Conservation (phyloP, 53 echinoderm and acorn worm genomes). For the Actinopyga echinites region DNA sequence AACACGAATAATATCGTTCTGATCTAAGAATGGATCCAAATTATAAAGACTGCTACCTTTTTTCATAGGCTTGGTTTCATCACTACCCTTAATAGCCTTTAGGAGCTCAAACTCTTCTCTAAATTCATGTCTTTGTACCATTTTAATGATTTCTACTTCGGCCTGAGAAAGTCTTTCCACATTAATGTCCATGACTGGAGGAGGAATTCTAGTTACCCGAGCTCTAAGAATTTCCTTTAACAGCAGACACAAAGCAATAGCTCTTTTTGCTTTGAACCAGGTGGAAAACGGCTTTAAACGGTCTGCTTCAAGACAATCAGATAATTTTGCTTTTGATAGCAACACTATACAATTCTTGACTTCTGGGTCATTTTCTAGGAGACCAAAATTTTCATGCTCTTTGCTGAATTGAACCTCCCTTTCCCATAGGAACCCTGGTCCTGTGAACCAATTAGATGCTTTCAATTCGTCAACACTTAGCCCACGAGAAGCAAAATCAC, state of each 20-base stretch:
- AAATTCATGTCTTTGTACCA: too few relatives aligned
- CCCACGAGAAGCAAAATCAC: constrained; percentile 52
- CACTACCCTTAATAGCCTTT: too few relatives aligned
- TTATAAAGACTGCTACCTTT: too few relatives aligned
- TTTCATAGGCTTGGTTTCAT: too few relatives aligned
- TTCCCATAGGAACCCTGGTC: constrained; percentile 53
- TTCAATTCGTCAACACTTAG: constrained; percentile 34
- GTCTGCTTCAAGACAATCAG: not conserved
- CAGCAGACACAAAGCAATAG: constrained; percentile 47
- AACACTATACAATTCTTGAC: not conserved
- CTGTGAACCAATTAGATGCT: constrained; percentile 43
- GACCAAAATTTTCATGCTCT: not conserved
- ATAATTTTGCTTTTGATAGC: not conserved
- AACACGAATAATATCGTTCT: not conserved
- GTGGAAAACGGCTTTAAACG: constrained; percentile 35
- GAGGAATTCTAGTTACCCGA: not conserved
- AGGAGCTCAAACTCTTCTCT: too few relatives aligned
- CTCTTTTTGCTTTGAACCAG: constrained; percentile 50
- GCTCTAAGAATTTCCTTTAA: constrained; percentile 39
- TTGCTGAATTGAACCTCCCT: not conserved
- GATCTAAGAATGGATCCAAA: constrained; percentile 2
- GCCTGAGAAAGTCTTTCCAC: too few relatives aligned
- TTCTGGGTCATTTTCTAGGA: not conserved
- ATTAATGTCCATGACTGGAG: too few relatives aligned
- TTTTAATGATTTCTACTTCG: too few relatives aligned